Base-by-base conservation (phyloP, 1,140 invertebrate species). In the Trinorchestia longiramus region DNA sequence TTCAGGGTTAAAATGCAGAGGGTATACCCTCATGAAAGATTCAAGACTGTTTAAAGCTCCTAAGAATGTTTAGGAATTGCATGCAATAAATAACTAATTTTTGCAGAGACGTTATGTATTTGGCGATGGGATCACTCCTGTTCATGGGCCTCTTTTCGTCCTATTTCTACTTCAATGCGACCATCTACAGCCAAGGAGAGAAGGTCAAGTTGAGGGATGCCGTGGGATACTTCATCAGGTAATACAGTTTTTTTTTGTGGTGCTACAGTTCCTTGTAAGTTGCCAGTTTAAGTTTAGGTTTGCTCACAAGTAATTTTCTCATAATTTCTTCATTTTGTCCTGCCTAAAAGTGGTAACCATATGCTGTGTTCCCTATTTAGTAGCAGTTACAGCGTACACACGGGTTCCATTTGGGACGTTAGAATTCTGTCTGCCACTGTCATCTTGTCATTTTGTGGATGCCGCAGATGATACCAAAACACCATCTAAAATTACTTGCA, bases 101-200 rank as follows among this genome's bases (percentile, higher is more conserved):
- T 90, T 95, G n/a, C 95, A 97, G 97, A 96, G 96, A 98, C 95
- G 42, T 97, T 4, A 43, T 96, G 8, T 96, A 98, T 17, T 97
- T 99, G 6, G 97, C 97, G 0, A 53, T 98, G 0, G 98, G 98
- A 96, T 97, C 98, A 0, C 96, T 98, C 8, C 96, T 99, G 0
- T 99, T 99, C 97, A 97, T 98, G 0, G 98, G 98, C 0, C 97
- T 99, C 0, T 99, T 98, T 98, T 97, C 97, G 43, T 98, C 98
- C 45, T 99, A 98, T 96, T 97, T 99, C 40, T 99, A 99, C 97
- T 99, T 99, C 97, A 99, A 99, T 97, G 98, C 99, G 36, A 98
- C 98, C 88, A 98, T 99, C 40, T 98, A 99, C 97, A 98, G 98
- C 95, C 98, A 99, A 96, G 99, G 99, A 11, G 98, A 99, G 97